Evolutionary conservation across 1,140 invertebrate genomes (phyloP).

Genomic region (Cotesia vestalis): DNA sequence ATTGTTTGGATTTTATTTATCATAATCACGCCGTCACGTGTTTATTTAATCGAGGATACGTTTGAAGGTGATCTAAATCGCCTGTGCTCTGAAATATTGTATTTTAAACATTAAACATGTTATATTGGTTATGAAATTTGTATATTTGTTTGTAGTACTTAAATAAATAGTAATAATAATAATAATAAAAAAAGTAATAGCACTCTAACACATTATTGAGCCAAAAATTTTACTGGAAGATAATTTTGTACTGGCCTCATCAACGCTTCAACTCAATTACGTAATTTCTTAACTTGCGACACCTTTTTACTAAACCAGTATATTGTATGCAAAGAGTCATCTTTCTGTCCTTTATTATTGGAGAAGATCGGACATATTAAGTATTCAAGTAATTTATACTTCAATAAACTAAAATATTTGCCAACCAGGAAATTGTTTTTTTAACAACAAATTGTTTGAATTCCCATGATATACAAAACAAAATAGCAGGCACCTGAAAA

Average conservation of each 20-base stretch:
- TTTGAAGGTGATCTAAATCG: conserved; percentile 4
- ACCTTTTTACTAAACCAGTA: background rate
- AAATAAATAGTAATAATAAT: too few species aligned
- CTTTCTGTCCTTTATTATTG: conserved; percentile 24
- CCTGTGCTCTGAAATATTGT: background rate
- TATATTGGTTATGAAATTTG: background rate
- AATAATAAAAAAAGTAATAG: too few species aligned
- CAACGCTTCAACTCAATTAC: conserved; percentile 1
- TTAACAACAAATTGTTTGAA: too few species aligned
- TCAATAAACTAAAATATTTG: conserved; percentile 20
- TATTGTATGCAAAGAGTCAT: too few species aligned
- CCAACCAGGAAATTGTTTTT: conserved; percentile 15
- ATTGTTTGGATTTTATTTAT: too few species aligned
- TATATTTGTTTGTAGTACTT: too few species aligned
- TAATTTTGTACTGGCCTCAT: conserved; percentile 18
- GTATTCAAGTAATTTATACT: conserved; percentile 27
- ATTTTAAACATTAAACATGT: background rate
- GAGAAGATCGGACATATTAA: conserved; percentile 10
- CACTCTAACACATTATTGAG: background rate
- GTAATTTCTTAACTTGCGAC: conserved; percentile 25
- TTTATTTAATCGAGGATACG: background rate
- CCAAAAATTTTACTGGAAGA: conserved; percentile 18
- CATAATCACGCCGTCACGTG: background rate
- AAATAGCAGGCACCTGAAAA: too few species aligned
- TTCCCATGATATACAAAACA: too few species aligned